Evolutionary conservation across 2,797 vertebrate genomes (phyloP).

Genomic region (Chlorospingus flavigularis): DNA sequence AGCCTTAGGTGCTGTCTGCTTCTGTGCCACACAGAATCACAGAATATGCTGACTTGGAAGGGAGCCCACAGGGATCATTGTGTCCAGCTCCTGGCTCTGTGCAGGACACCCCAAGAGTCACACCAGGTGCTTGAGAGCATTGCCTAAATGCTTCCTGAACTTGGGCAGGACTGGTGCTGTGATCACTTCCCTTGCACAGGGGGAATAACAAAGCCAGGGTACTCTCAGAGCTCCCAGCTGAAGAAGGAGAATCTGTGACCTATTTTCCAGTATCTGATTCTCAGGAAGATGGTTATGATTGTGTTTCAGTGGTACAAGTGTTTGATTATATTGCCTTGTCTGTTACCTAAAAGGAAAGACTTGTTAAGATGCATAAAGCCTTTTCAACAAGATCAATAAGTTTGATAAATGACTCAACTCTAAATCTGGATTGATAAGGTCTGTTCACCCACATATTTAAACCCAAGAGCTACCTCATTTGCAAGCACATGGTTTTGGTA

Average conservation of each 20-base stretch:
- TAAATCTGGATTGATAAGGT: neutral
- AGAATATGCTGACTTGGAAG: neutral
- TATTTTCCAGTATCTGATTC: neutral
- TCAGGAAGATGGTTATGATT: neutral
- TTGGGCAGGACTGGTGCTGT: neutral
- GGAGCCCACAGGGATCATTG: neutral
- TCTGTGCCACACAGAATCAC: neutral
- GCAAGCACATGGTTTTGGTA: neutral
- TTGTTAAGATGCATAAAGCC: neutral
- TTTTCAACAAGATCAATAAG: neutral
- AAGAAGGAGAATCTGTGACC: neutral
- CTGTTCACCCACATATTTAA: neutral
- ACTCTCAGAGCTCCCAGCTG: neutral
- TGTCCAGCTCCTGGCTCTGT: neutral
- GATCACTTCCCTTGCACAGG: neutral
- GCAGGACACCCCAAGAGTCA: neutral
- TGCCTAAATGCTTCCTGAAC: neutral
- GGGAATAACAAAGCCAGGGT: neutral
- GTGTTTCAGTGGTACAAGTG: neutral
- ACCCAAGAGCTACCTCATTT: neutral
- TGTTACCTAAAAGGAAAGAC: neutral
- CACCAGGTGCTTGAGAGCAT: neutral
- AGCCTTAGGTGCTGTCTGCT: neutral
- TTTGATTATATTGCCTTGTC: neutral
- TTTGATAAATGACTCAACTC: neutral